Base-by-base conservation (phyloP, 1,140 invertebrate genomes). In the Hylyphantes graminicola region DNA sequence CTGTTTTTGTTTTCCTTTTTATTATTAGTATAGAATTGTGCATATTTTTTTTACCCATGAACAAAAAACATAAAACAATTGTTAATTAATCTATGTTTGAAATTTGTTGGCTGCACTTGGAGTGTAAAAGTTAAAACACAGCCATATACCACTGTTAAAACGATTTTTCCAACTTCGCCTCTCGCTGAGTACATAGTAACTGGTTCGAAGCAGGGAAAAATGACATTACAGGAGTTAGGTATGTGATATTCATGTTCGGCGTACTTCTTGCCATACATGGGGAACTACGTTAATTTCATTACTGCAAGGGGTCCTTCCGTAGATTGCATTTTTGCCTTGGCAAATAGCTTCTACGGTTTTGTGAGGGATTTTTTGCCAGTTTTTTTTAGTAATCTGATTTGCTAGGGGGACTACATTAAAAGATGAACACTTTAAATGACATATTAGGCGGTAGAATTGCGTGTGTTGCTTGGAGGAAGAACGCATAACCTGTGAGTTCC, bases 181-280 rank as follows among this genome's bases (percentile, higher is more conserved):
- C 63, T 68, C n/a, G 54, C n/a, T 64, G 74, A 51, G 67, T 65
- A 63, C 21, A 51, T 59, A 13, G 54, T 21, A 73, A 15, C 11
- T 19, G n/a, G 53, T 59, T 2, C 13, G 13, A 9, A 35, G 21
- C 15, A 19, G 65, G 53, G 21, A 67, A 59, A 59, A 80, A 70
- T 80, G 77, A 80, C 77, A 80, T 80, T 80, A 80, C 61, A 70
- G 4, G 57, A 51, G 76, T 12, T 53, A 53, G 72, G 72, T 59
- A 74, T 74, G 72, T 21, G 72, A 57, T 57, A 57, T 35, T 12
- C 48, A 13, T 11, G 35, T 59, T 59, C 54, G 54, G 35, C 35
- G 1, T 35, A 5, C 35, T 35, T 35, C 35, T 35, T 35, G 1
- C 50, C 54, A 74, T 50, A 19, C 72, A 70, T 15, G 21, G 54